These are phyloP conservation scores for Ahaetulla prasina DNA, from an alignment of 2,113 vertebrate genomes.

Conservation along the genomic window DNA sequence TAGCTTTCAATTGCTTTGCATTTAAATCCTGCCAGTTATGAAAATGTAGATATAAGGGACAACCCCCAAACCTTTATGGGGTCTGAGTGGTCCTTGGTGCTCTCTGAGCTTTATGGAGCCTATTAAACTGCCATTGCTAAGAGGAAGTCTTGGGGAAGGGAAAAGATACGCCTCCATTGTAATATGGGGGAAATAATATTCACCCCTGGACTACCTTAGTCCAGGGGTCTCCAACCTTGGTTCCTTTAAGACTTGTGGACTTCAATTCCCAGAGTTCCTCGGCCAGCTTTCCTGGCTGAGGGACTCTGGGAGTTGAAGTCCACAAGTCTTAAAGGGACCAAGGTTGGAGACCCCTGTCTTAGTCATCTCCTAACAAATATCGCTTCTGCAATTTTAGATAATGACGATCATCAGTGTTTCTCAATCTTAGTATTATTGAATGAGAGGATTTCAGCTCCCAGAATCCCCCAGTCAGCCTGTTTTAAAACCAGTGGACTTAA, in stretches of 20 bases:
- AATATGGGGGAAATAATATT: background rate
- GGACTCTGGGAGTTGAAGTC: too few species aligned
- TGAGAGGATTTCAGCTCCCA: background rate
- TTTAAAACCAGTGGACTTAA: background rate
- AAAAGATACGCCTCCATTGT: background rate
- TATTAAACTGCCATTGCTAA: background rate
- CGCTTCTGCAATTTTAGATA: background rate
- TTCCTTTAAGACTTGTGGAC: too few species aligned
- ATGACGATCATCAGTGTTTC: background rate
- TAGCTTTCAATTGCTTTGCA: slow-evolving; percentile 9
- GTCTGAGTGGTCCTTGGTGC: background rate
- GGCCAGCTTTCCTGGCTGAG: too few species aligned
- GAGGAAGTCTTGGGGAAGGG: background rate
- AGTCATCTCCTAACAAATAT: background rate
- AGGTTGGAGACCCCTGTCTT: too few species aligned
- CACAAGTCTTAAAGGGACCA: too few species aligned
- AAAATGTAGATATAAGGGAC: slow-evolving; percentile 5
- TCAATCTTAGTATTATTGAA: background rate
- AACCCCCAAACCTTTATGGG: background rate
- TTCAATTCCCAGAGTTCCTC: too few species aligned
- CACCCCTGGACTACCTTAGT: background rate
- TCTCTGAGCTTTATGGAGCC: background rate
- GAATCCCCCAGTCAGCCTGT: background rate
- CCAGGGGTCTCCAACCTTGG: too few species aligned
- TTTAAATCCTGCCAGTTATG: slow-evolving; percentile 1